A percentile compares a stretch with the other conserved stretches of the same genome.
These are phyloP conservation scores for Drosophila malerkotliana DNA, from an alignment of 1,140 invertebrate genomes.

Conservation along the genomic window DNA sequence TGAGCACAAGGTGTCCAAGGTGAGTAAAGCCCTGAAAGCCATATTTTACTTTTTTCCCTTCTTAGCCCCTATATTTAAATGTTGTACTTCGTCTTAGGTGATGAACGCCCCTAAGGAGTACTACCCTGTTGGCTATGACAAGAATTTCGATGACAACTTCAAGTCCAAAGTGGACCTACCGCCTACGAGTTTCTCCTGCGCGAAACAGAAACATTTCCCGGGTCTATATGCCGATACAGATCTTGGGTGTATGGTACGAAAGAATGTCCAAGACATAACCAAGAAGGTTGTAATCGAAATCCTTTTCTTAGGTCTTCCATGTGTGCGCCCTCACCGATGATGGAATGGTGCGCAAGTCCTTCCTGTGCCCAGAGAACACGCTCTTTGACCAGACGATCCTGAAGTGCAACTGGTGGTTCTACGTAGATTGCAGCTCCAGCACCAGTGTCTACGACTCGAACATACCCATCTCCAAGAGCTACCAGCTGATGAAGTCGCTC, in stretches of 20 bases:
- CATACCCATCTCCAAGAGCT: constrained; percentile 95
- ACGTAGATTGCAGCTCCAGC: constrained; percentile 93
- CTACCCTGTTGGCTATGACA: constrained; percentile 93
- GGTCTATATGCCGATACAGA: constrained; percentile 95
- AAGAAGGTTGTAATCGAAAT: not conserved
- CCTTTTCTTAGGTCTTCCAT: constrained; percentile 90
- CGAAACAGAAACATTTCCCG: constrained; percentile 94
- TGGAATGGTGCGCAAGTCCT: constrained; percentile 94
- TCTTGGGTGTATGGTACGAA: constrained; percentile 93
- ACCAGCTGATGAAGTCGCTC: constrained; percentile 94
- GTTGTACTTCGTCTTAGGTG: constrained; percentile 85
- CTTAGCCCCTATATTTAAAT: too few species aligned
- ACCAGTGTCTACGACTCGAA: constrained; percentile 93
- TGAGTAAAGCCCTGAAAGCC: constrained; percentile 9
- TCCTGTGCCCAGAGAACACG: constrained; percentile 94
- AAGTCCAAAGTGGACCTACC: constrained; percentile 92
- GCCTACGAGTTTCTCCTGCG: constrained; percentile 94
- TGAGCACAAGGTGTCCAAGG: constrained; percentile 80
- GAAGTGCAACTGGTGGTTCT: constrained; percentile 97
- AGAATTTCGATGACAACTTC: constrained; percentile 94
- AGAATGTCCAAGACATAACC: not conserved
- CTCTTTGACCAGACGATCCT: constrained; percentile 94
- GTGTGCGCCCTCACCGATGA: constrained; percentile 95
- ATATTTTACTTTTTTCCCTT: too few species aligned
- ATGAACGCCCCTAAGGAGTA: constrained; percentile 95